Conservation (phyloP, 2,888 invertebrate genomes). For the Corbicula japonica region DNA sequence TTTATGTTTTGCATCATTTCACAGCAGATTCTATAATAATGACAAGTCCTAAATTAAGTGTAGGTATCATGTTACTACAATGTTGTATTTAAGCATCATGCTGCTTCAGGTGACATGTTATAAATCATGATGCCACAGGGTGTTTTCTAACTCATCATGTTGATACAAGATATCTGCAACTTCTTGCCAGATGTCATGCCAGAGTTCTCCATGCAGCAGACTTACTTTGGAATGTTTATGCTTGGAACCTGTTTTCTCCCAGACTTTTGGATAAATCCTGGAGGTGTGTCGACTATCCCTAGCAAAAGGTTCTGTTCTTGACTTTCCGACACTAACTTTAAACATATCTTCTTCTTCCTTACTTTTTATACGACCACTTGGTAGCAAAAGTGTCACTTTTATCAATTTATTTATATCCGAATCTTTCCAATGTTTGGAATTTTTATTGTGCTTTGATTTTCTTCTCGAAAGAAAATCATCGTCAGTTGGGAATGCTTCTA, state of each 20-base stretch:
- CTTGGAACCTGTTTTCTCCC: slow-evolving; percentile 38
- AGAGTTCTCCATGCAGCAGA: slow-evolving; percentile 19
- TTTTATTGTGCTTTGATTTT: neutral
- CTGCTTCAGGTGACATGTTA: no score
- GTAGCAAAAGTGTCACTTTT: slow-evolving; percentile 21
- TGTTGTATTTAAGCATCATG: no score
- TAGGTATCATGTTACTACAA: no score
- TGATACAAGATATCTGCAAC: no score
- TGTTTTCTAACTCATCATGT: no score
- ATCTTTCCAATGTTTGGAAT: slow-evolving; percentile 5
- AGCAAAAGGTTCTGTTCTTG: slow-evolving; percentile 47
- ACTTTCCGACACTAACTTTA: slow-evolving; percentile 42
- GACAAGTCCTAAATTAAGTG: no score
- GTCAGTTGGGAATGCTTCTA: slow-evolving; percentile 35
- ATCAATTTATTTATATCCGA: slow-evolving; percentile 10
- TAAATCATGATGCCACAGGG: no score
- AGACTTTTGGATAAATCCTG: slow-evolving; percentile 56
- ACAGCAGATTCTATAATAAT: no score
- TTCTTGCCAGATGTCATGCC: no score
- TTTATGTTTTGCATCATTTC: no score
- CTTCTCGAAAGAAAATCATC: slow-evolving; percentile 20
- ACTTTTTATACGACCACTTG: neutral
- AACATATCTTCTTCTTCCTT: neutral
- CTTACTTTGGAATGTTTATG: slow-evolving; percentile 63
- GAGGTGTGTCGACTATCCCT: slow-evolving; percentile 41